Conservation (phyloP, 2,113 vertebrate species). For the Sphaerodactylus townsendi region DNA sequence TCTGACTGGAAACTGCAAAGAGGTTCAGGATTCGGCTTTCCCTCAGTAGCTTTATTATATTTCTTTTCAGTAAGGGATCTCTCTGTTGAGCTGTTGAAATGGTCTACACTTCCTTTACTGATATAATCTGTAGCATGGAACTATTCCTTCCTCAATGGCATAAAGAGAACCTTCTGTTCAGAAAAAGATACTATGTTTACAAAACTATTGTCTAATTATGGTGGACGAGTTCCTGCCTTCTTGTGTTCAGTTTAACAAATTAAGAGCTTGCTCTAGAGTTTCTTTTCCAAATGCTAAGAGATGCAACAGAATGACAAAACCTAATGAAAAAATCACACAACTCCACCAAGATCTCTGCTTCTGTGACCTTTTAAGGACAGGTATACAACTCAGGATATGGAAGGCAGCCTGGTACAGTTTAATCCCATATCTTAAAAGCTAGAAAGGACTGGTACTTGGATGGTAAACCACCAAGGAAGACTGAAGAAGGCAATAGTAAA, state of each 20-base stretch:
- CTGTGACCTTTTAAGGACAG: not conserved
- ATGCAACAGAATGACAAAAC: slow-evolving; percentile 17
- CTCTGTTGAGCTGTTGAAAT: slow-evolving; percentile 32
- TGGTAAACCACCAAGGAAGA: no score
- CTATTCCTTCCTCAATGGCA: slow-evolving; percentile 11
- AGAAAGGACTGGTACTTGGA: no score
- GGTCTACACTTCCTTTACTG: slow-evolving; percentile 34
- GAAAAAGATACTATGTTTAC: slow-evolving; percentile 27
- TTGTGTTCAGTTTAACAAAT: slow-evolving; percentile 7
- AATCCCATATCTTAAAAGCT: no score
- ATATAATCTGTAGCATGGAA: slow-evolving; percentile 27
- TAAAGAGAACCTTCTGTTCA: slow-evolving; percentile 11
- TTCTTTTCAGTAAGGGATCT: slow-evolving; percentile 43
- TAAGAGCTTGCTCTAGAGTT: slow-evolving; percentile 1
- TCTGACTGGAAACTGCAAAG: slow-evolving; percentile 14
- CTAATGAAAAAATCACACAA: not conserved
- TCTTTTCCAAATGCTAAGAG: not conserved
- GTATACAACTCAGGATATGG: no score
- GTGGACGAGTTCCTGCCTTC: not conserved
- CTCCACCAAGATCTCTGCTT: not conserved
- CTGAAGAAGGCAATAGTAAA: no score
- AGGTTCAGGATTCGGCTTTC: slow-evolving; percentile 44
- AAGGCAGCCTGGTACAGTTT: no score
- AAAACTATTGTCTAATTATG: not conserved
- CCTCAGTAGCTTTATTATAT: slow-evolving; percentile 43